Evolutionary conservation across 1,140 invertebrate species (phyloP).

Genomic region (Mizuhopecten yessoensis): DNA sequence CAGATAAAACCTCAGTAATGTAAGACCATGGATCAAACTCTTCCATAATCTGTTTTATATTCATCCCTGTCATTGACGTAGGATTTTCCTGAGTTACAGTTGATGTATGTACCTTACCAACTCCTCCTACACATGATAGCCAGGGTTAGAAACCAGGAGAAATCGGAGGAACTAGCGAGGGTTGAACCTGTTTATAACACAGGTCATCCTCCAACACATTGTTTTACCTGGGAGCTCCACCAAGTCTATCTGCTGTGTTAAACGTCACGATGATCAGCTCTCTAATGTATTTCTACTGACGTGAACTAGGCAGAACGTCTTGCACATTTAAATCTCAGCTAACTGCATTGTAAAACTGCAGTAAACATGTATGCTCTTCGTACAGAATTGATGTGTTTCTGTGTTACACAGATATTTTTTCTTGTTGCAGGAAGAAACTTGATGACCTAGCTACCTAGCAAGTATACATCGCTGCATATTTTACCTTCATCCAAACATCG

Average conservation of each 20-base stretch:
- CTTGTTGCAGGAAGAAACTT: neutral
- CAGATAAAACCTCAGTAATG: neutral
- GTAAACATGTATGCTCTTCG: neutral
- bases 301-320: neutral
- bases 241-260: neutral
- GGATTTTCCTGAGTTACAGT: neutral
- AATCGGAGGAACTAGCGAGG: neutral
- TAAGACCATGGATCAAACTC: neutral
- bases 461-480: slow-evolving; percentile 19
- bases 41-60: neutral
- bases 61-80: neutral
- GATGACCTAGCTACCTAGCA: neutral
- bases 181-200: neutral
- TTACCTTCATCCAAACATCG: neutral
- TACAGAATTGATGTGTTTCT: neutral
- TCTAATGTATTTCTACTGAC: slow-evolving; percentile 9
- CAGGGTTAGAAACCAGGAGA: neutral
- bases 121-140: neutral
- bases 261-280: neutral
- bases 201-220: too few relatives aligned
- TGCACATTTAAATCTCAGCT: neutral
- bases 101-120: neutral
- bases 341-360: neutral
- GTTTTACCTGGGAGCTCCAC: neutral
- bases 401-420: slow-evolving; percentile 7